A percentile compares a stretch with the other conserved stretches of the same genome.
Evolutionary conservation across 2,797 vertebrate genomes (phyloP).

Genomic region (Epinephelus coioides): DNA sequence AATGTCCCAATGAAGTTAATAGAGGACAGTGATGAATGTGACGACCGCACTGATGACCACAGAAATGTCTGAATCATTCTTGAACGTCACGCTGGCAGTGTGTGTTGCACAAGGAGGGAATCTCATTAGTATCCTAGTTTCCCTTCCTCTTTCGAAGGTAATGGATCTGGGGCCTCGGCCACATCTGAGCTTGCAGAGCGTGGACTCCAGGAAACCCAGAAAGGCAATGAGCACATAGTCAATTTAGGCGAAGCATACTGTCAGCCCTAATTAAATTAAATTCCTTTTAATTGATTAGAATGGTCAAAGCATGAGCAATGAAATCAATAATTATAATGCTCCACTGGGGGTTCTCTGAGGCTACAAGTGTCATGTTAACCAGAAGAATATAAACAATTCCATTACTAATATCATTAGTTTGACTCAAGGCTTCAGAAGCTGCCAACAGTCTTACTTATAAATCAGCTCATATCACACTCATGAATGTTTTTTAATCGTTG

Average conservation of each 20-base stretch:
- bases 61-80: constrained; percentile 81
- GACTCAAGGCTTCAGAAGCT: constrained; percentile 25
- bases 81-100: constrained; percentile 56
- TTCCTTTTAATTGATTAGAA: constrained; percentile 73
- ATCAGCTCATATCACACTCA: background rate
- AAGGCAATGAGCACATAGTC: constrained; percentile 50
- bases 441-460: constrained; percentile 18
- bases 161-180: constrained; percentile 45
- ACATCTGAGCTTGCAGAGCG: constrained; percentile 37
- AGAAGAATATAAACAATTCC: constrained; percentile 27
- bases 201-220: constrained; percentile 52
- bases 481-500: constrained; percentile 1
- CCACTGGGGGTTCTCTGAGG: constrained; percentile 22
- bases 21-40: constrained; percentile 64
- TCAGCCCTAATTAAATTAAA: constrained; percentile 65
- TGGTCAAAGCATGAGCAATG: constrained; percentile 51
- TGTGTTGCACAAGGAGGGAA: constrained; percentile 69
- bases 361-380: constrained; percentile 25
- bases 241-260: constrained; percentile 48
- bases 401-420: constrained; percentile 42
- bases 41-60: constrained; percentile 68
- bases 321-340: constrained; percentile 35
- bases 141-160: constrained; percentile 60
- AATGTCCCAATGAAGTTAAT: constrained; percentile 65
- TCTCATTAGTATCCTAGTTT: constrained; percentile 68